Base-by-base conservation (phyloP, 2,888 invertebrate species). In the Cenopis cana region DNA sequence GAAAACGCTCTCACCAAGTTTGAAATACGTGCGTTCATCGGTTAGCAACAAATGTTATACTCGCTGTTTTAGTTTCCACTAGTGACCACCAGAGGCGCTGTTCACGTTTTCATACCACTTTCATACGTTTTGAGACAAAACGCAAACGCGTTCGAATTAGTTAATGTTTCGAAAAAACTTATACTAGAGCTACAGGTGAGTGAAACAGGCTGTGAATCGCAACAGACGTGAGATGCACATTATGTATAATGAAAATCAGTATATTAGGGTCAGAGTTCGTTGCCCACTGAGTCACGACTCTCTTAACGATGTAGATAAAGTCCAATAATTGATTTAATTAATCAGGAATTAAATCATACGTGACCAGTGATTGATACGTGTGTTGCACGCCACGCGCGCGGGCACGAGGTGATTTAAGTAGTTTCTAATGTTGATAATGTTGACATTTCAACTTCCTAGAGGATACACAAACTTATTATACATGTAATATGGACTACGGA, bases 231-330 rank as follows among this genome's bases (percentile, higher is more conserved):
- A 75, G 73, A 33, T 74, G 68, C 12, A 67, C 73, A 73, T 75
- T 68, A 72, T 73, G 76, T 73, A 75, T 78, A 77, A 78, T 73
- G 68, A 11, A 73, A 77, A 76, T 76, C 76, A 77, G 74, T 78
- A 72, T 74, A 77, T 65, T 65, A 60, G 54, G 81, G 78, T 78
- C 79, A 82, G 77, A 82, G 82, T 82, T 85, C 82, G 79, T 75
- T 82, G 82, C 74, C 79, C 81, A 81, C 75, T 79, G 73, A 73
- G 79, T 80, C 84, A 86, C 85, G 84, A 81, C 59, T 75, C 60
- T 18, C 33, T 33, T 57, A 72, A 72, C 60, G 72, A 62, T 57
- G 56, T 24, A 17, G 64, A 65, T 59, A 36, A 36, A 60, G 54
- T 66, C 18, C 41, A 67, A 33, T 66, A 60, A 55, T 70, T 66